Base-by-base conservation (phyloP, 2,888 invertebrate genomes). In the Andrena bicolor region DNA sequence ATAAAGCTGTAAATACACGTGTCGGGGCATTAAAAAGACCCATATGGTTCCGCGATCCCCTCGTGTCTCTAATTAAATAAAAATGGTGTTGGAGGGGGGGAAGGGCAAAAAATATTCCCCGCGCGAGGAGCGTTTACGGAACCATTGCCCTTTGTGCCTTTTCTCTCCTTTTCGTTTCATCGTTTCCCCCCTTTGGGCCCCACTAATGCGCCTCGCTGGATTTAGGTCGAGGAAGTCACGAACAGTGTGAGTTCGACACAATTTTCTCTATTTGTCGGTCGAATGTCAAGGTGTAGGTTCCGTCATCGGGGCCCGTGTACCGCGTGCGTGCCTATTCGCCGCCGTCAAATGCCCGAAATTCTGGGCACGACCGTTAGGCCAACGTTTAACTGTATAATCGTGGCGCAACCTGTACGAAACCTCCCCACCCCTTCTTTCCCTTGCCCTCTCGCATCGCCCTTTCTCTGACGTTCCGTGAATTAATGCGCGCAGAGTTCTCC, bases 301-400 rank as follows among this genome's bases (percentile, higher is more conserved):
- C 77, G 74, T 26, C 70, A 63, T 61, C 28, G 71, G 30, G 61
- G 49, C 58, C 64, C 65, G 70, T 53, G 49, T 60, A 63, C 61
- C 65, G 69, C 65, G 75, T 76, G 78, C 76, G 82, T 87, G 72
- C 68, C 65, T 77, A 79, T 73, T 60, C 82, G 80, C 63, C 83
- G 83, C 72, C 77, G 41, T 76, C 65, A 88, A 91, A 90, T 86
- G 79, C 83, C 91, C 91, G 88, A 92, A 92, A 91, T 91, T 90
- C 88, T 88, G 78, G 86, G 84, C 86, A 85, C 82, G 78, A 90
- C 92, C 92, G 91, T 92, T 92, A 92, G 89, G 64, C 88, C 88
- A 90, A 88, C 89, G 89, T 80, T 88, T 92, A 92, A 92, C 92
- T 90, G 92, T 92, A 91, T 82, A 90, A 90, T 88, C 80, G 85